phyloP scores from a whole-genome alignment of 2,797 vertebrate species.

The Varecia variegata region DNA sequence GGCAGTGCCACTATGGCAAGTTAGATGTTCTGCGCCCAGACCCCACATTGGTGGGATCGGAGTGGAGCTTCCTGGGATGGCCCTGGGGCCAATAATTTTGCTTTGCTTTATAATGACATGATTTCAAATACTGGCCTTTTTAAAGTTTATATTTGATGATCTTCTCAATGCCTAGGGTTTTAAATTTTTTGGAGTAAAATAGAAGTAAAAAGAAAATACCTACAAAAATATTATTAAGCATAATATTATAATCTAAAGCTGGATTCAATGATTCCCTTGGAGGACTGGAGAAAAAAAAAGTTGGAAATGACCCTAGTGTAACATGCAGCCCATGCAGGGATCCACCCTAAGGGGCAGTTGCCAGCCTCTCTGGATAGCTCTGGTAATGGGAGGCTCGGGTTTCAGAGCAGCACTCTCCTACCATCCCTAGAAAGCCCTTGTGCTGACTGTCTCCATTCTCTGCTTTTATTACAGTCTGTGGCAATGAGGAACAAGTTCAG shows the following conservation, averaged over 20 bases:
- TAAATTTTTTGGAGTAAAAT: not conserved
- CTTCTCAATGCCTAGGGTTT: not conserved
- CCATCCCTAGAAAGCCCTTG: not conserved
- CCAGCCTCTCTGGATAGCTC: not conserved
- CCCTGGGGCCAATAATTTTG: not conserved
- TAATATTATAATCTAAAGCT: not conserved
- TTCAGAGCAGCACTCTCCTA: accelerated
- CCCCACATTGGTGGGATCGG: accelerated
- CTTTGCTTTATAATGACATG: not conserved
- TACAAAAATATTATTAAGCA: not conserved
- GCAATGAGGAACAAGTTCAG: not conserved
- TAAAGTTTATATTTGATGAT: not conserved
- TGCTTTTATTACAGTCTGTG: not conserved
- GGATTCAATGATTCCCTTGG: not conserved
- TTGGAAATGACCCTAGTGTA: not conserved
- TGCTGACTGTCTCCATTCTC: not conserved
- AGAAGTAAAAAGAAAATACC: not conserved
- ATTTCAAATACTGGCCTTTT: not conserved
- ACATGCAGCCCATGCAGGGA: accelerated
- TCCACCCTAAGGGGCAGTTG: not conserved
- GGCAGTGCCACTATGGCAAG: accelerated
- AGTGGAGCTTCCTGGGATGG: not conserved
- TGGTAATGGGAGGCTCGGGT: not conserved
- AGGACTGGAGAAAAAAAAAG: not conserved
- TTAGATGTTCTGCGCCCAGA: accelerated